Base-by-base conservation (phyloP, 30 jellyfish, hydroid and myxozoan species). In the Phacellophora camtschatica region DNA sequence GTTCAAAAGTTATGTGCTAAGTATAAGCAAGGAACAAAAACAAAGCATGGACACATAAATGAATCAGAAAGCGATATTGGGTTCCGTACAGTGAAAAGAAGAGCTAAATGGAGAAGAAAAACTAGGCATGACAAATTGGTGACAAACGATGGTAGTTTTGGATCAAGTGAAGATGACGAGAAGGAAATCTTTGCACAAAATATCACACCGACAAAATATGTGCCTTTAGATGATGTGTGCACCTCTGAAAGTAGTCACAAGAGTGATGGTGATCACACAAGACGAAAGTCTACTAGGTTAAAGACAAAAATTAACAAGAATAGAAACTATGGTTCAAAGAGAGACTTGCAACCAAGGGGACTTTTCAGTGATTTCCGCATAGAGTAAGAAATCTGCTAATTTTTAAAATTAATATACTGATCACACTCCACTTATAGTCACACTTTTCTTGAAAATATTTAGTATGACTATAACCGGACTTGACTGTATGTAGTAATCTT, bases 361-460 rank as follows among this genome's bases (percentile, higher is more conserved):
- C 86, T 49, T 16, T 63, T 61, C 12, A 76, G 46, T 61, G 42
- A 76, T 42, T 76, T 76, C 36, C 41, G 57, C 35, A 76, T 56
- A 39, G 88, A 76, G 88, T 76, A 61, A 9, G 79, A 53, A 28
- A 42, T 18, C 36, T 65, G n/a, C n/a, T n/a, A n/a, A n/a, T n/a
- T n/a, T n/a, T n/a, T n/a, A n/a, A n/a, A n/a, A n/a, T n/a, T n/a
- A n/a, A n/a, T n/a, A n/a, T n/a, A n/a, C n/a, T n/a, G n/a, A n/a
- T n/a, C n/a, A n/a, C n/a, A n/a, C n/a, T n/a, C n/a, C n/a, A n/a
- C n/a, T n/a, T n/a, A n/a, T n/a, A n/a, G n/a, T n/a, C n/a, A n/a
- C n/a, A n/a, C n/a, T n/a, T n/a, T n/a, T n/a, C n/a, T n/a, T n/a
- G n/a, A n/a, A n/a, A n/a, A n/a, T n/a, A n/a, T n/a, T n/a, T n/a